Base-by-base conservation (phyloP, 1,140 invertebrate species). In the Drosophila bipectinata region DNA sequence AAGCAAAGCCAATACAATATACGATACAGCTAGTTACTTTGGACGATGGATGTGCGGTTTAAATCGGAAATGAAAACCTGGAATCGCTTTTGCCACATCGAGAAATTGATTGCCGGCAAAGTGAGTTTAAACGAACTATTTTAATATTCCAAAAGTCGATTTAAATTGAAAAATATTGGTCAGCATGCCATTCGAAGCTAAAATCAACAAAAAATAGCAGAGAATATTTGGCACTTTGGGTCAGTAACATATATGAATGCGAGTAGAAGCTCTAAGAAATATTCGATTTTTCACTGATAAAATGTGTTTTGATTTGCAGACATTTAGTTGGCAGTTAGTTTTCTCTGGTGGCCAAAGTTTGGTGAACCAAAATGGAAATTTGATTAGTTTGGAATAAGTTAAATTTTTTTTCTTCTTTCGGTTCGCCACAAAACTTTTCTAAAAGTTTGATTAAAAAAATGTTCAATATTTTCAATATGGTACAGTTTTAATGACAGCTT, bases 371-470 rank as follows among this genome's bases (percentile, higher is more conserved):
- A 55, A 80, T 76, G 57, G 37, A 68, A 81, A 72, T 81, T 73
- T 60, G 61, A 81, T 77, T 60, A 63, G 67, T 81, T 81, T 37
- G 24, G 41, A 81, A 81, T 58, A 66, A 76, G 49, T 81, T 59
- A 39, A 10, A 12, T 41, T 24, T 45, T 39, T 28, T 32, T 52
- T 6, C 26, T 52, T 41, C 51, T 1, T 57, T 18, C 12, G 51
- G 18, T 14, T 14, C 21, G 34, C 45, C 57, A 49, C 53, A 54
- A 57, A 72, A 71, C 48, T 75, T 72, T 69, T 18, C 24, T 3
- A 48, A 18, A 73, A 78, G 44, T 60, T 55, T 12, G 2, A 34
- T 47, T 21, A 58, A 63, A 77, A 61, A 67, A 52, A 57, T 58
- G 41, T 55, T 41, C 34, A 8, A 1, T n/a, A 30, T 26, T 47